Evolutionary conservation across 64 coral and sea anemone genomes (phyloP).

Genomic region (Pocillopora verrucosa): DNA sequence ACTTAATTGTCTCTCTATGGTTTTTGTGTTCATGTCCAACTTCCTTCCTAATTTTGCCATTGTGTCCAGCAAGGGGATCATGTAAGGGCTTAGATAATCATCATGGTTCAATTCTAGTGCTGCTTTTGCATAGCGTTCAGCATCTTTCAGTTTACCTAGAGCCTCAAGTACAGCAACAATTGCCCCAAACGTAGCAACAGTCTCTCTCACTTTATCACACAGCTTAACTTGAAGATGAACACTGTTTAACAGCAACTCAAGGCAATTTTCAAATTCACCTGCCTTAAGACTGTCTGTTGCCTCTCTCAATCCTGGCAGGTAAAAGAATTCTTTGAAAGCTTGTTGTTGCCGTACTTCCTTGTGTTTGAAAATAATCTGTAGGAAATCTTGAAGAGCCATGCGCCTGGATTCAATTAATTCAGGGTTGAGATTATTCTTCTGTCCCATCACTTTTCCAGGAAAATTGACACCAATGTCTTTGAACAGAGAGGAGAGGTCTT

Average conservation of each 20-base stretch:
- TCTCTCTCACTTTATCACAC: conserved; percentile 69
- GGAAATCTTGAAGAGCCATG: conserved; percentile 69
- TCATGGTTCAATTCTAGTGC: conserved; percentile 76
- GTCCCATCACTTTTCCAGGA: conserved; percentile 81
- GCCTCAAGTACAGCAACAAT: conserved; percentile 75
- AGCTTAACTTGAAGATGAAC: conserved; percentile 94
- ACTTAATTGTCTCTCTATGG: conserved; percentile 56
- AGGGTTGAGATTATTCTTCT: conserved; percentile 67
- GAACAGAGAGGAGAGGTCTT: conserved; percentile 55
- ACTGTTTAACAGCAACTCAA: conserved; percentile 78
- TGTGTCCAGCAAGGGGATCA: conserved; percentile 89
- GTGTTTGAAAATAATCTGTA: conserved; percentile 67
- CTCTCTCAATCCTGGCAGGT: conserved; percentile 65
- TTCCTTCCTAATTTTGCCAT: conserved; percentile 56
- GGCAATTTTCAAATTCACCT: conserved; percentile 65
- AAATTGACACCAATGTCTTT: conserved; percentile 48
- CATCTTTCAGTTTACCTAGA: conserved; percentile 72
- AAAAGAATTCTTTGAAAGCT: conserved; percentile 93
- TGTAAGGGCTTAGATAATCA: conserved; percentile 65
- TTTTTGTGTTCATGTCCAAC: conserved; percentile 63
- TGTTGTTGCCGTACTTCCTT: conserved; percentile 58
- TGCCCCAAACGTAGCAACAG: conserved; percentile 78
- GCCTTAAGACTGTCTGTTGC: conserved; percentile 74
- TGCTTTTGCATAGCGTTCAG: conserved; percentile 73
- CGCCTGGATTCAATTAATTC: conserved; percentile 71